Conservation (phyloP, 2,797 vertebrate genomes). For the Gadopsis marmoratus region DNA sequence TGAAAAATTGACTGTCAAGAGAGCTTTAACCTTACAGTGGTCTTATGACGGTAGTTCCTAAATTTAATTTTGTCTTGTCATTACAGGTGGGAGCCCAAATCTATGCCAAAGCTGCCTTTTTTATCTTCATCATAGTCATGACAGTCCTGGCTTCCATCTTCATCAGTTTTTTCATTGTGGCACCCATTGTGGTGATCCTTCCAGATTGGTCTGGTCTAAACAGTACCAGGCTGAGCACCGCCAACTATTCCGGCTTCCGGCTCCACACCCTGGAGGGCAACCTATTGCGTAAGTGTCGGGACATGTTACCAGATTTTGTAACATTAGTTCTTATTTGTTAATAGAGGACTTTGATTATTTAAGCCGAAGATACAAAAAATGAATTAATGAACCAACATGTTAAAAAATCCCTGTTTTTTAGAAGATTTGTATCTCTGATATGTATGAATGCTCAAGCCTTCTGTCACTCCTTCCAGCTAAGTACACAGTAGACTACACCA, state of each 20-base stretch:
- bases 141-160: constrained; percentile 81
- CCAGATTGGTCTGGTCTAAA: constrained; percentile 60
- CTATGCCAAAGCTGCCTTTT: constrained; percentile 87
- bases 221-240: constrained; percentile 60
- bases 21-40: neutral
- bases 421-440: neutral
- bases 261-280: constrained; percentile 81
- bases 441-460: neutral
- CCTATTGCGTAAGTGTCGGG: constrained; percentile 77
- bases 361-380: neutral
- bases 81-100: constrained; percentile 86
- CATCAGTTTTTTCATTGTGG: constrained; percentile 84
- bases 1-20: neutral
- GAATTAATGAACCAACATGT: neutral
- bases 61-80: constrained; percentile 24
- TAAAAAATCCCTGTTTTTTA: neutral
- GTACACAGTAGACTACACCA: constrained; percentile 88
- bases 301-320: constrained; percentile 2
- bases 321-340: neutral
- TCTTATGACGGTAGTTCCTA: neutral
- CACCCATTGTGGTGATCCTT: constrained; percentile 73
- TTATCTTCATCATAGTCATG: constrained; percentile 85
- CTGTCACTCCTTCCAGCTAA: constrained; percentile 67
- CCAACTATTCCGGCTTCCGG: constrained; percentile 81
- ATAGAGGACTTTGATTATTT: neutral